Percentiles rank a stretch among this genome's conserved stretches.
phyloP scores from a whole-genome alignment of 2,797 vertebrate genomes.

The Chloroceryle inda region DNA sequence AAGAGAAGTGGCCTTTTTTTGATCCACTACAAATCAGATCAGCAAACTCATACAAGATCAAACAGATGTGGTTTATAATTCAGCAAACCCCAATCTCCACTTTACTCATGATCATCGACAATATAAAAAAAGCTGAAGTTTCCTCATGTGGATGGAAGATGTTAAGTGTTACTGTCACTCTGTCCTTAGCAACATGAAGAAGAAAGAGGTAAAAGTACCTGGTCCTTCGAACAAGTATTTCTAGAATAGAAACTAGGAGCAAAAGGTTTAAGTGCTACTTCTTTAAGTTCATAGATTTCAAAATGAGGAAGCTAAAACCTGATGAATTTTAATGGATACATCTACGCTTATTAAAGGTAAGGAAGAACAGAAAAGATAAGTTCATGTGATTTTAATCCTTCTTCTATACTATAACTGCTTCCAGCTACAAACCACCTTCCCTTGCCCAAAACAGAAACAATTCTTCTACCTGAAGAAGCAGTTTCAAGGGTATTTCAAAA shows the following conservation, averaged over 20 bases:
- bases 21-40: slow-evolving; percentile 14
- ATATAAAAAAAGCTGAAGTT: neutral
- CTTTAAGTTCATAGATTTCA: neutral
- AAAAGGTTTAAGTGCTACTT: slow-evolving; percentile 4
- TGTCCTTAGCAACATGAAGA: neutral
- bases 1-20: slow-evolving; percentile 24
- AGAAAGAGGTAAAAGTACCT: neutral
- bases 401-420: neutral
- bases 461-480: neutral
- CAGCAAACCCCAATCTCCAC: slow-evolving; percentile 37
- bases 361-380: neutral
- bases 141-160: neutral
- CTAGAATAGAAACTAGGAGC: neutral
- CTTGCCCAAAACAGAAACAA: neutral
- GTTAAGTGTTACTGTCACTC: neutral
- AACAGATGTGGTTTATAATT: slow-evolving; percentile 50
- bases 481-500: neutral
- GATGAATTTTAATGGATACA: neutral
- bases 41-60: slow-evolving; percentile 49
- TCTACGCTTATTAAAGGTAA: neutral
- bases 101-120: neutral
- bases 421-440: neutral
- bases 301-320: neutral
- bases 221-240: slow-evolving; percentile 6
- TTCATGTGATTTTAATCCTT: neutral